Evolutionary conservation across 1,140 invertebrate genomes (phyloP).

Genomic region (Drosophila repletoides): DNA sequence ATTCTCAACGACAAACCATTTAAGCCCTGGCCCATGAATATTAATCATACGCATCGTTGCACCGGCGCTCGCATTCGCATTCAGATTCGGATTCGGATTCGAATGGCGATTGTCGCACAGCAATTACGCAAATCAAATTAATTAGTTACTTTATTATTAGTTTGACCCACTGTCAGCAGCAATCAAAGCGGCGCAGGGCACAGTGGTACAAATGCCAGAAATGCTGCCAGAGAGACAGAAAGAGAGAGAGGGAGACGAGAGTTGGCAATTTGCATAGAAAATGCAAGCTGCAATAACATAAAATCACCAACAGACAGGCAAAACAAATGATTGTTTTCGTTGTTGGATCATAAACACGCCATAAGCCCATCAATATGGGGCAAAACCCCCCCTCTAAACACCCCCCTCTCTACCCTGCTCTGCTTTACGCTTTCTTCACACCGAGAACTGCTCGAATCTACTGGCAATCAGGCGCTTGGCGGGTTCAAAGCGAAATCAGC

Average conservation of each 20-base stretch:
- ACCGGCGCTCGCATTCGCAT: background rate
- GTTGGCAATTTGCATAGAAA: constrained; percentile 67
- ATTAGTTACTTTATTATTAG: constrained; percentile 40
- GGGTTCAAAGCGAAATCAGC: constrained; percentile 29
- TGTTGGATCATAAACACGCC: constrained; percentile 35
- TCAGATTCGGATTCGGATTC: no score
- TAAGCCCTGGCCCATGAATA: constrained; percentile 22
- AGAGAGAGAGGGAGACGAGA: constrained; percentile 52
- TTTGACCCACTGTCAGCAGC: constrained; percentile 55
- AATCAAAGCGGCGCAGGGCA: background rate
- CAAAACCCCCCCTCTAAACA: background rate
- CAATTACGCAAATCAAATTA: constrained; percentile 41
- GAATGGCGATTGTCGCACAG: constrained; percentile 3
- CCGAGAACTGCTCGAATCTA: no score
- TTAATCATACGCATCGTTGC: constrained; percentile 33
- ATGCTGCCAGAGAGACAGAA: constrained; percentile 27
- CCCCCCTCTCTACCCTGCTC: background rate
- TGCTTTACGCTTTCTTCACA: background rate
- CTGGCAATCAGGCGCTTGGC: constrained; percentile 28
- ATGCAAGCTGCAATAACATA: constrained; percentile 52
- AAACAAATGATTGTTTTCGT: constrained; percentile 32
- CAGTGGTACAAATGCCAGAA: background rate
- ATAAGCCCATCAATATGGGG: constrained; percentile 31
- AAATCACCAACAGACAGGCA: constrained; percentile 27
- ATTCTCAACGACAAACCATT: background rate